Conservation (phyloP, 2,113 vertebrate genomes). For the Xenopus tropicalis region UCB_Xtro_10.0 CM004445.2:151339001-151339500, state of each 20-base stretch:
- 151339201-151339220: background rate
- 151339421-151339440: too few species aligned
- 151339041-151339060: too few species aligned
- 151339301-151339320: conserved; percentile 57
- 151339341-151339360: too few species aligned
- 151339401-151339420: too few species aligned
- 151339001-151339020: too few species aligned
- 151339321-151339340: conserved; percentile 36
- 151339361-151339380: too few species aligned
- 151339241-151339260: background rate
- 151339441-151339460: too few species aligned
- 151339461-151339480: too few species aligned
- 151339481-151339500: too few species aligned
- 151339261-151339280: conserved; percentile 61
- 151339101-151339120: conserved; percentile 59
- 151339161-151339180: conserved; percentile 57
- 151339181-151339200: conserved; percentile 67
- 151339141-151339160: conserved; percentile 66
- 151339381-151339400: too few species aligned
- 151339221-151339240: background rate
- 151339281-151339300: conserved; percentile 56
- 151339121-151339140: conserved; percentile 64
- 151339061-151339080: conserved; percentile 60
- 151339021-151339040: too few species aligned
- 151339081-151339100: conserved; percentile 56